A percentile compares a stretch with the other conserved stretches of the same genome.
These are phyloP conservation scores for Zaprionus capensis DNA, from an alignment of 1,140 invertebrate genomes.

Conservation along the genomic window DNA sequence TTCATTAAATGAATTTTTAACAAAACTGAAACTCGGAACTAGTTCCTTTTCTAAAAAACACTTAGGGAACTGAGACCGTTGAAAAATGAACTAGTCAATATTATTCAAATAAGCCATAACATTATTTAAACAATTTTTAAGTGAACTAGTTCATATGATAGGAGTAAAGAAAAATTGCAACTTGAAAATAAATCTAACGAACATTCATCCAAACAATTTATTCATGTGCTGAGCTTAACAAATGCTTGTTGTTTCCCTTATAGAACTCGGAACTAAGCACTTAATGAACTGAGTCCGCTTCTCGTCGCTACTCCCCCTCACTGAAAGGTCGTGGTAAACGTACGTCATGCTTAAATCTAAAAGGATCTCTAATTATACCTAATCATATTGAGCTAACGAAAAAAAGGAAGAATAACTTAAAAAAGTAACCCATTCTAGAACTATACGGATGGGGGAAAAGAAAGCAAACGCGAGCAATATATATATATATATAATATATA, in stretches of 20 bases:
- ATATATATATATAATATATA: not conserved
- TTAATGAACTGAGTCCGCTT: not conserved
- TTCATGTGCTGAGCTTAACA: not conserved
- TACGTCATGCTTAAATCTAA: conserved; percentile 13
- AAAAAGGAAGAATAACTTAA: not conserved
- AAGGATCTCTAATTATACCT: conserved; percentile 7
- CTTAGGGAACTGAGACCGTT: too few relatives aligned
- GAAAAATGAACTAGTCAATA: not conserved
- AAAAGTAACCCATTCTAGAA: conserved; percentile 2
- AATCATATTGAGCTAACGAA: not conserved
- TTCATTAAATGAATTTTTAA: too few relatives aligned
- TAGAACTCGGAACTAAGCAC: not conserved
- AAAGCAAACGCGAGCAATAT: not conserved
- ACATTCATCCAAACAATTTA: not conserved
- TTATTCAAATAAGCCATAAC: not conserved
- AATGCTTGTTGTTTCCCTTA: not conserved
- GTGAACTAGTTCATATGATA: not conserved
- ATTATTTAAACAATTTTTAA: not conserved
- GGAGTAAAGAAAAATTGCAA: not conserved
- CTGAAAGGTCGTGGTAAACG: not conserved
- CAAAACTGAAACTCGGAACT: not conserved
- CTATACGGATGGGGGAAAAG: not conserved
- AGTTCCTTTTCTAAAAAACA: not conserved
- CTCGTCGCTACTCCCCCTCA: too few relatives aligned
- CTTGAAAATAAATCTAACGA: not conserved